Conservation (phyloP, 2,113 vertebrate species). For the Ictidomys tridecemlineatus region DNA sequence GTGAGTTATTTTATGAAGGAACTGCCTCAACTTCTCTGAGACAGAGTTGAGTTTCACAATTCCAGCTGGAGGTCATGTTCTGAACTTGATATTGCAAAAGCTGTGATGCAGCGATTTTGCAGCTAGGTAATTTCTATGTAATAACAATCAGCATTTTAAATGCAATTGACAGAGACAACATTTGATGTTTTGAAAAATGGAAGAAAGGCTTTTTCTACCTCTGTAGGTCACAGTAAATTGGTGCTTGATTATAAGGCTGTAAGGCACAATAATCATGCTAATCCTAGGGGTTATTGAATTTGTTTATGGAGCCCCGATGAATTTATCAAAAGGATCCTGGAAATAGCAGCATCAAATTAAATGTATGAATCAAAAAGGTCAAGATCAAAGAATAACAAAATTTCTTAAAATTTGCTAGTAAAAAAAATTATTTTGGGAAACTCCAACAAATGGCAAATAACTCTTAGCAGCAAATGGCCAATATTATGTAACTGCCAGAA, state of each 20-base stretch:
- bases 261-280: neutral
- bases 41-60: neutral
- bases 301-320: neutral
- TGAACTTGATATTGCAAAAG: neutral
- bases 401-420: neutral
- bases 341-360: neutral
- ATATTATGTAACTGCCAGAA: neutral
- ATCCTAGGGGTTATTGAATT: neutral
- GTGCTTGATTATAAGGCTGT: neutral
- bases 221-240: neutral
- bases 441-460: neutral
- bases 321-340: neutral
- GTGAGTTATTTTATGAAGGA: neutral
- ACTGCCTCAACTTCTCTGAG: neutral
- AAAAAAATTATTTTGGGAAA: slow-evolving; percentile 13
- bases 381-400: slow-evolving; percentile 5
- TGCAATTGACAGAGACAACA: neutral
- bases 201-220: neutral
- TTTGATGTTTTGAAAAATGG: slow-evolving; percentile 23
- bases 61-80: neutral
- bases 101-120: slow-evolving; percentile 10
- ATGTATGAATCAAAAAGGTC: neutral
- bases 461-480: slow-evolving; percentile 1
- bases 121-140: neutral
- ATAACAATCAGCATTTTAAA: neutral